Evolutionary conservation across 2,888 invertebrate genomes (phyloP).

Genomic region (Scaptomyza reducta): DNA sequence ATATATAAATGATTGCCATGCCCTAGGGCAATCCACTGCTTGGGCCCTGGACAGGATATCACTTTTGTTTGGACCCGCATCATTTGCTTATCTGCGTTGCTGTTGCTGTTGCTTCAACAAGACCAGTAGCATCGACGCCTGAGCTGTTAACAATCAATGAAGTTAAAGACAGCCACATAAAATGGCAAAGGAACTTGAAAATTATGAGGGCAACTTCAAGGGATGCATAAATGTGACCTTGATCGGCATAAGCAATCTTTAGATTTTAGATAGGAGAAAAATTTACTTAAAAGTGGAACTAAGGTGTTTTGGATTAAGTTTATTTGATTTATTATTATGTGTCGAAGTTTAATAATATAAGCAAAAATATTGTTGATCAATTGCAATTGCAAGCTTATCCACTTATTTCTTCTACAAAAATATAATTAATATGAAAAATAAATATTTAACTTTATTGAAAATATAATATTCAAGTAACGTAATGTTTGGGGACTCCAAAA

Average conservation of each 20-base stretch:
- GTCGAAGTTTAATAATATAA: too few species aligned
- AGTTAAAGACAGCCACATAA: conserved; percentile 50
- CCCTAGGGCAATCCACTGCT: conserved; percentile 59
- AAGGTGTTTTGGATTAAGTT: too few species aligned
- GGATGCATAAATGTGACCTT: conserved; percentile 41
- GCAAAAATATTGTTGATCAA: too few species aligned
- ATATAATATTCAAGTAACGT: too few species aligned
- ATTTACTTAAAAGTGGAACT: neutral
- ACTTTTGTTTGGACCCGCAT: conserved; percentile 50
- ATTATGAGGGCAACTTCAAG: conserved; percentile 41
- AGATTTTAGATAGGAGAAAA: conserved; percentile 4
- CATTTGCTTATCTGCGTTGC: conserved; percentile 46
- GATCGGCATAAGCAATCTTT: conserved; percentile 28
- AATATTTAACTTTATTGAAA: too few species aligned
- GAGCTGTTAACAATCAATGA: conserved; percentile 67
- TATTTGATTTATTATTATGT: too few species aligned
- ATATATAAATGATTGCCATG: conserved; percentile 58
- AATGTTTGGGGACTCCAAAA: too few species aligned
- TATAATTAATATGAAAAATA: too few species aligned
- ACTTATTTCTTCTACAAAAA: too few species aligned
- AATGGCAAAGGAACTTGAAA: conserved; percentile 35
- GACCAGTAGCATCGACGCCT: conserved; percentile 67
- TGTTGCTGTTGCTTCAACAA: conserved; percentile 42
- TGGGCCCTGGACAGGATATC: conserved; percentile 63
- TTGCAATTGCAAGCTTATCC: too few species aligned